Percentiles rank a stretch among this genome's conserved stretches.
Conservation (phyloP, 2,113 vertebrate species). For the Gyps fulvus region DNA sequence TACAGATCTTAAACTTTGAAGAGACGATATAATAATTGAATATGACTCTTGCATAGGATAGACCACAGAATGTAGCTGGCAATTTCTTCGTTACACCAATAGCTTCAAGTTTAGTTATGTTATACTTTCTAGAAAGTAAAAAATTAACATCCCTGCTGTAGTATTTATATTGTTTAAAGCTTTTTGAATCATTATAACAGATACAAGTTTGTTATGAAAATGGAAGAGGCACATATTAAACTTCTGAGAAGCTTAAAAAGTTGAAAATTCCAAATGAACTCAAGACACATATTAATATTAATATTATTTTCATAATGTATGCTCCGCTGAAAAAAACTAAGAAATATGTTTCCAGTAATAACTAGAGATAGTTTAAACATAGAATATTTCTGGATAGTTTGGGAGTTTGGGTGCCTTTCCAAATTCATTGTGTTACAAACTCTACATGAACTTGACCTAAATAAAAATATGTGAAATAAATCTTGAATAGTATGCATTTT, state of each 20-base stretch:
- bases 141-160: not conserved
- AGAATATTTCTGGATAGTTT: not conserved
- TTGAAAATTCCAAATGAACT: not conserved
- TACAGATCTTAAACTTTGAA: not conserved
- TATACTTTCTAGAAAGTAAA: not conserved
- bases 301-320: not conserved
- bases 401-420: not conserved
- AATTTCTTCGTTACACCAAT: not conserved
- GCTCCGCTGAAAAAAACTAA: not conserved
- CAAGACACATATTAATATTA: not conserved
- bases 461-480: not conserved
- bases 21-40: not conserved
- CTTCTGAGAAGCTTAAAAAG: not conserved
- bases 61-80: not conserved
- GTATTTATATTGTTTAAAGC: not conserved
- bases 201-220: not conserved
- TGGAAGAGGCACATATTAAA: not conserved
- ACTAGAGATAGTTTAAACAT: not conserved
- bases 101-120: not conserved
- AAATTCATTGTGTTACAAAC: not conserved
- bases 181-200: not conserved
- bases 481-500: not conserved
- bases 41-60: not conserved
- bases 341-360: not conserved
- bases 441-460: not conserved